phyloP scores from a whole-genome alignment of 2,113 vertebrate species.

The Alligator mississippiensis region DNA sequence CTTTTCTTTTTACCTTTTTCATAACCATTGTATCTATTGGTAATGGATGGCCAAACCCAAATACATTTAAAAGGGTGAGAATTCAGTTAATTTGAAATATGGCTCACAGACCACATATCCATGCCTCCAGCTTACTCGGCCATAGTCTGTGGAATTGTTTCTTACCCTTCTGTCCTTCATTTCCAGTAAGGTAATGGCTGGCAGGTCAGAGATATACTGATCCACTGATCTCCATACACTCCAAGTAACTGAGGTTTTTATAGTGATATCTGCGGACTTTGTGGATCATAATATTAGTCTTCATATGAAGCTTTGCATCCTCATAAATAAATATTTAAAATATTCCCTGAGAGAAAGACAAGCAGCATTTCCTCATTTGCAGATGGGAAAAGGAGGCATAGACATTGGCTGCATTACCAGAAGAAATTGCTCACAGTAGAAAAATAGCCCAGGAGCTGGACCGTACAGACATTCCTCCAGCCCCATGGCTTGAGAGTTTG shows the following conservation, averaged over 20 bases:
- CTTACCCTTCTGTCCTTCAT: neutral
- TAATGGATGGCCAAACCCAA: neutral
- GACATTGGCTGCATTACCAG: neutral
- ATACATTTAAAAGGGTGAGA: neutral
- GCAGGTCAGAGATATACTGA: fast-evolving
- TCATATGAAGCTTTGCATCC: neutral
- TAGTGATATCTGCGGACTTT: neutral
- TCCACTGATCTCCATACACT: fast-evolving
- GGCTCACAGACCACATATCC: neutral
- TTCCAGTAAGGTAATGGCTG: neutral
- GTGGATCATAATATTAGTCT: fast-evolving
- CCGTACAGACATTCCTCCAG: too few species aligned
- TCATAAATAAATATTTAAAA: fast-evolving
- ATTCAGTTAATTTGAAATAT: neutral
- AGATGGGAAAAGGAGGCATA: neutral
- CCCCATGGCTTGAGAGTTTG: too few species aligned
- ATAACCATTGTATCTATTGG: neutral
- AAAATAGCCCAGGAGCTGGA: too few species aligned
- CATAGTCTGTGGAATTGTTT: neutral
- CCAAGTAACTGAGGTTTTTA: neutral
- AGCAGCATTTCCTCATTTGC: neutral
- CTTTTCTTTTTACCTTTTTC: neutral
- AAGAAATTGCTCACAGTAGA: too few species aligned
- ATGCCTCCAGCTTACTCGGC: neutral
- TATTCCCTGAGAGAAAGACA: neutral